Evolutionary conservation across 2,113 vertebrate species (phyloP), one percentile per base, ranked within the genome.

Genomic region (Theristicus caerulescens): DNA sequence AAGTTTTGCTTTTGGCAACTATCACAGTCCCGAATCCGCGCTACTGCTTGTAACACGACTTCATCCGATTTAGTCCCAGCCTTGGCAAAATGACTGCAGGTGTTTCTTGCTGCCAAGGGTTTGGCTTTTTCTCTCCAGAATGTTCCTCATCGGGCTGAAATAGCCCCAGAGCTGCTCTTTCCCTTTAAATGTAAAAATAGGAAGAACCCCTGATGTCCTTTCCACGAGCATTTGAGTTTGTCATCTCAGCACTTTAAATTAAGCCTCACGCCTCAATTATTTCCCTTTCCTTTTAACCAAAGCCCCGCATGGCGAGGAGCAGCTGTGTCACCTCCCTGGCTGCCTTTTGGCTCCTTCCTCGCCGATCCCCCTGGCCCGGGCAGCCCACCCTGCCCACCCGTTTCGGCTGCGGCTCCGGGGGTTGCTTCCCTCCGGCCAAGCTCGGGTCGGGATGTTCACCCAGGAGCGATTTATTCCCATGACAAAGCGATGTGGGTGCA

Each of bases 211-310:
- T 31, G 42, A 72, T 96, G 71, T 82, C 66, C 49, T 85, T 96
- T 81, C 78, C 25, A 34, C 2, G 24, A 73, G 58, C 46, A 17
- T 42, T 72, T 40, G 70, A 69, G 51, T 93, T 86, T 96, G 86
- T 92, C 3, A 0, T 89, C 88, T 94, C 91, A 90, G 90, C 82
- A 71, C 90, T 96, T 96, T 67, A 93, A 93, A 55, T 94, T 90
- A 86, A 94, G 32, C 70, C 26, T 95, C 62, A 91, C 1, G 44
- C 86, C 89, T 95, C 73, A 77, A 29, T 95, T 91, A 80, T 87
- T 95, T 95, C 73, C 92, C 54, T 90, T 94, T 72, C 71, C 58
- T 83, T 89, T 94, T 84, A 69, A 86, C 52, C 82, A 67, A 59
- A 88, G 46, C n/a, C 61, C 26, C 0, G 1, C 0, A 0, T 93